A percentile compares a stretch with the other conserved stretches of the same genome.
phyloP scores from a whole-genome alignment of 1,140 invertebrate species.

The Camponotus floridanus region DNA sequence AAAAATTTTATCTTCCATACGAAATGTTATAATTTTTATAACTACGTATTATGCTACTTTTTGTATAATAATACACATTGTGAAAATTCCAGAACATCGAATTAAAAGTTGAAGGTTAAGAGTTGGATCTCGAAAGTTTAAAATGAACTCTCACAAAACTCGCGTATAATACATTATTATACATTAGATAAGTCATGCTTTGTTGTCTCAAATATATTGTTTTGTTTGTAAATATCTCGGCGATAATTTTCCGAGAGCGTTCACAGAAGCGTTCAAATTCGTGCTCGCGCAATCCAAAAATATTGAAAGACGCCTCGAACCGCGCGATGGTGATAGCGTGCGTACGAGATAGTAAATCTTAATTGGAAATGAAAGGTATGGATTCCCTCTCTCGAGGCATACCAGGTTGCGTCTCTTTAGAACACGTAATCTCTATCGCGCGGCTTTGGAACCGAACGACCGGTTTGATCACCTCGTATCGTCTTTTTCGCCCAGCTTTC shows the following conservation, averaged over 20 bases:
- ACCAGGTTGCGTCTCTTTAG: conserved; percentile 56
- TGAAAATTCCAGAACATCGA: not conserved
- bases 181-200: too few species aligned
- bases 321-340: conserved; percentile 30
- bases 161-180: not conserved
- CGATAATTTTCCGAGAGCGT: not conserved
- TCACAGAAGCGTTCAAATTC: not conserved
- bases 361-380: conserved; percentile 57
- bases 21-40: not conserved
- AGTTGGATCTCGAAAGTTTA: too few species aligned
- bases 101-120: too few species aligned
- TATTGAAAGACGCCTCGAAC: conserved; percentile 32
- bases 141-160: too few species aligned
- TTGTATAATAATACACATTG: not conserved
- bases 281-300: conserved; percentile 19
- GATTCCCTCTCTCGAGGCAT: conserved; percentile 43
- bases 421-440: conserved; percentile 45
- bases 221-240: not conserved
- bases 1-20: not conserved
- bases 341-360: conserved; percentile 59
- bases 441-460: conserved; percentile 48
- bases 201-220: too few species aligned
- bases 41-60: not conserved
- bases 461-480: conserved; percentile 67
- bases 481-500: conserved; percentile 70